A percentile compares a stretch with the other conserved stretches of the same genome.
These are phyloP conservation scores for Sebastes cheni DNA, from an alignment of 2,797 vertebrate genomes.

Conservation along the genomic window DNA sequence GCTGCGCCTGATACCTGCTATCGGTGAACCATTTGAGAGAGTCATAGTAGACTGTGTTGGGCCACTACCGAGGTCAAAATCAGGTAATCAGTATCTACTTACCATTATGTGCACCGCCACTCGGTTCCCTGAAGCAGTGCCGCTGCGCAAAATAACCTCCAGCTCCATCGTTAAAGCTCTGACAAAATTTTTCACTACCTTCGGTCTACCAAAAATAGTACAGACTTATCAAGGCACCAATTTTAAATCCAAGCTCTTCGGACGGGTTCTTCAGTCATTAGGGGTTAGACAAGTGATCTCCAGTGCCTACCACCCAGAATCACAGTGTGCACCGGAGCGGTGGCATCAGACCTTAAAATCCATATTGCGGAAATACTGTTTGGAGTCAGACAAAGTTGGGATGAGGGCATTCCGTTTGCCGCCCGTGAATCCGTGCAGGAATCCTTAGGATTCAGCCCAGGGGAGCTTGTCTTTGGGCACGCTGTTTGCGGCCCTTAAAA, in stretches of 20 bases:
- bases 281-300: not conserved
- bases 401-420: not conserved
- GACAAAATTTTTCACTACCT: too few species aligned
- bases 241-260: not conserved
- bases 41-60: too few species aligned
- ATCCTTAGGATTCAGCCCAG: too few species aligned
- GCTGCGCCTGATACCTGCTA: too few species aligned
- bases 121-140: not conserved
- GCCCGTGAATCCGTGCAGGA: not conserved
- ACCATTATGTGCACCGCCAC: not conserved
- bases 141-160: not conserved
- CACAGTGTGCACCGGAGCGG: fast-evolving
- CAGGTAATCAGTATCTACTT: not conserved
- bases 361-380: not conserved
- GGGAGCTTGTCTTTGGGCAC: too few species aligned
- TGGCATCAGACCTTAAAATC: not conserved
- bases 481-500: too few species aligned
- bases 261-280: not conserved
- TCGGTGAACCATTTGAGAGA: too few species aligned
- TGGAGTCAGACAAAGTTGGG: not conserved
- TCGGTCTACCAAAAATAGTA: too few species aligned
- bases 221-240: not conserved
- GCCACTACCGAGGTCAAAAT: too few species aligned
- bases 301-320: not conserved
- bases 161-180: too few species aligned